Percentiles rank a stretch among this genome's conserved stretches.
These are phyloP conservation scores for Eunapius fragilis DNA, from an alignment of 37 sponge, comb jelly and placozoan species.

Conservation along the genomic window DNA sequence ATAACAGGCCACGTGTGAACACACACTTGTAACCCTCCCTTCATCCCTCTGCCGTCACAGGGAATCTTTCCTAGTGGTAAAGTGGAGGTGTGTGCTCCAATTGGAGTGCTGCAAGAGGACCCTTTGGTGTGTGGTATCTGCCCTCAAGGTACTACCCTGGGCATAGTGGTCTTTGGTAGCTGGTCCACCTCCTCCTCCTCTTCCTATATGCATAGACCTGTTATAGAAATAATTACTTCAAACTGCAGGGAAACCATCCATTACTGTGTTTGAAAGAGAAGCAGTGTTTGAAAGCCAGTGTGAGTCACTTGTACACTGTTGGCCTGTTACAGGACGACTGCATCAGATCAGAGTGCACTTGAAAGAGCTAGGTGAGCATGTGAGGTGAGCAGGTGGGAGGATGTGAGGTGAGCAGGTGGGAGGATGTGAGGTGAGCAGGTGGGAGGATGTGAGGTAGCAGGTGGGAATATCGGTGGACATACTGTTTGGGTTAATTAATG, in stretches of 20 bases:
- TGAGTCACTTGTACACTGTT: slow-evolving; percentile 49
- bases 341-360: slow-evolving; percentile 69
- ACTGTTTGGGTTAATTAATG: too few relatives aligned
- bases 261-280: slow-evolving; percentile 54
- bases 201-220: too few relatives aligned
- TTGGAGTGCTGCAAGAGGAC: slow-evolving; percentile 4
- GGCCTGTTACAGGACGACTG: slow-evolving; percentile 44
- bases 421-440: too few relatives aligned
- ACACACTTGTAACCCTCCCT: neutral
- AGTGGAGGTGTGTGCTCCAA: slow-evolving; percentile 28
- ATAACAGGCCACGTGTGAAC: neutral
- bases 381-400: too few relatives aligned
- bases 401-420: too few relatives aligned
- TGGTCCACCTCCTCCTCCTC: too few relatives aligned
- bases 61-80: slow-evolving; percentile 43
- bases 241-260: slow-evolving; percentile 27
- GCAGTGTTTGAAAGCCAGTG: neutral
- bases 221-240: neutral
- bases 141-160: slow-evolving; percentile 2
- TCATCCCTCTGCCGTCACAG: slow-evolving; percentile 8
- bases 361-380: slow-evolving; percentile 39
- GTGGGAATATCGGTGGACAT: too few relatives aligned
- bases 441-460: too few relatives aligned
- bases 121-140: slow-evolving; percentile 5
- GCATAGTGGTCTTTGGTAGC: too few relatives aligned